Evolutionary conservation across 2,797 vertebrate genomes (phyloP).

Genomic region (Euthynnus affinis): DNA sequence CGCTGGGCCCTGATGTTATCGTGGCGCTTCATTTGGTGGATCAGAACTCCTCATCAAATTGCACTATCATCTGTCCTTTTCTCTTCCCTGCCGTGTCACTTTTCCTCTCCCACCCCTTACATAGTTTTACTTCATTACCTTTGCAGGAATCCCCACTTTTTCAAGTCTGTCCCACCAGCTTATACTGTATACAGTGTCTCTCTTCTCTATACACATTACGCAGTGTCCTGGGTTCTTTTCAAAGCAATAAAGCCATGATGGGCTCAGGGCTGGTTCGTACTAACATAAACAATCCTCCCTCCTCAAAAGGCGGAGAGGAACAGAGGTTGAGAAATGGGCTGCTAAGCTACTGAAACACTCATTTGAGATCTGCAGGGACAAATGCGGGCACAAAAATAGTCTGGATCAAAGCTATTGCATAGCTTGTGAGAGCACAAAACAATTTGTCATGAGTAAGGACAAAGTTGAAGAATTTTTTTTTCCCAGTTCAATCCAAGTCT

Average conservation of each 20-base stretch:
- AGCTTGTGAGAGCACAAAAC: constrained; percentile 33
- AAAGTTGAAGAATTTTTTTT: constrained; percentile 42
- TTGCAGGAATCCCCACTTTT: constrained; percentile 34
- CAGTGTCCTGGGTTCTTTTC: constrained; percentile 47
- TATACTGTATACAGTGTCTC: constrained; percentile 47
- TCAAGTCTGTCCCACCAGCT: not conserved
- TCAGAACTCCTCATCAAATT: constrained; percentile 57
- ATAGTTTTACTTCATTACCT: constrained; percentile 15
- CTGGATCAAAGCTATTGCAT: constrained; percentile 55
- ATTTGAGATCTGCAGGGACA: constrained; percentile 41
- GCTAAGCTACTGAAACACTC: constrained; percentile 54
- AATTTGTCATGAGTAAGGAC: constrained; percentile 45
- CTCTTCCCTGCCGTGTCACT: constrained; percentile 11
- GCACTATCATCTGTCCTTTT: constrained; percentile 20
- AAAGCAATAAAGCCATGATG: constrained; percentile 65
- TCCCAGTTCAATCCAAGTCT: constrained; percentile 38
- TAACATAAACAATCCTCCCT: constrained; percentile 71
- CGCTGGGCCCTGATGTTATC: constrained; percentile 70
- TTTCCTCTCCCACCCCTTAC: not conserved
- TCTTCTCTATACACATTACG: constrained; percentile 42
- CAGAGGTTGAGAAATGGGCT: constrained; percentile 55
- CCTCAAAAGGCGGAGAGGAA: constrained; percentile 44
- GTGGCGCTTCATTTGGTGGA: constrained; percentile 62
- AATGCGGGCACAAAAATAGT: constrained; percentile 55
- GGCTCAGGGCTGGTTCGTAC: constrained; percentile 66